Evolutionary conservation across 2,797 vertebrate genomes (phyloP).

Genomic region (Siniperca scherzeri): DNA sequence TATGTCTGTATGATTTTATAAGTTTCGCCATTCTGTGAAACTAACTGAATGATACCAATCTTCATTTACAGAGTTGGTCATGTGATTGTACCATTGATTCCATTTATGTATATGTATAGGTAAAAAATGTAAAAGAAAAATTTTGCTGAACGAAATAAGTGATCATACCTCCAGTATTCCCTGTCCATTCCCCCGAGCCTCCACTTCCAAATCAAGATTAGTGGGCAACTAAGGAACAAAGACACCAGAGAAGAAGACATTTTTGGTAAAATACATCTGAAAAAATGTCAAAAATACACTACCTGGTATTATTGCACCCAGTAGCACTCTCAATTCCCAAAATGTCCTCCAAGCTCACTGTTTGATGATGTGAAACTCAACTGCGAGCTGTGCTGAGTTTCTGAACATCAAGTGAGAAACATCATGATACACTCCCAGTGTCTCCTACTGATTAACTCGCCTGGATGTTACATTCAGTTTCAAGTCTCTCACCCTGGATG

Average conservation of each 20-base stretch:
- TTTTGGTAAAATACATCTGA: not conserved
- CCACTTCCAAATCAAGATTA: slow-evolving; percentile 72
- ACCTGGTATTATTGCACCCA: too few species aligned
- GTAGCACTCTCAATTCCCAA: too few species aligned
- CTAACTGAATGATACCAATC: not conserved
- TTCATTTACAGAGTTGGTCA: not conserved
- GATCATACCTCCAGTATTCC: slow-evolving; percentile 84
- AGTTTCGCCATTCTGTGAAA: not conserved
- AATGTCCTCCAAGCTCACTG: not conserved
- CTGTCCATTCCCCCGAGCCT: slow-evolving; percentile 80
- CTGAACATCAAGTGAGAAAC: not conserved
- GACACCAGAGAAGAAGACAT: slow-evolving; percentile 20
- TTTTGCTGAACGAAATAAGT: not conserved
- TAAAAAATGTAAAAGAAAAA: too few species aligned
- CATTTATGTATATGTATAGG: not conserved
- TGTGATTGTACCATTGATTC: slow-evolving; percentile 51
- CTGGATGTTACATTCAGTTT: not conserved
- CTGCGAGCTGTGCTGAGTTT: not conserved
- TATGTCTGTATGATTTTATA: not conserved
- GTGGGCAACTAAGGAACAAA: slow-evolving; percentile 71
- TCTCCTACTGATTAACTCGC: not conserved
- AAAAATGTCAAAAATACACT: too few species aligned
- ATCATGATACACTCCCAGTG: not conserved
- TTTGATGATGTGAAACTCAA: not conserved
- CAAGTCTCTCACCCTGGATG: slow-evolving; percentile 70